These are phyloP conservation scores for Drosophila albomicans DNA, from an alignment of 1,140 invertebrate genomes.

Conservation along the genomic window DNA sequence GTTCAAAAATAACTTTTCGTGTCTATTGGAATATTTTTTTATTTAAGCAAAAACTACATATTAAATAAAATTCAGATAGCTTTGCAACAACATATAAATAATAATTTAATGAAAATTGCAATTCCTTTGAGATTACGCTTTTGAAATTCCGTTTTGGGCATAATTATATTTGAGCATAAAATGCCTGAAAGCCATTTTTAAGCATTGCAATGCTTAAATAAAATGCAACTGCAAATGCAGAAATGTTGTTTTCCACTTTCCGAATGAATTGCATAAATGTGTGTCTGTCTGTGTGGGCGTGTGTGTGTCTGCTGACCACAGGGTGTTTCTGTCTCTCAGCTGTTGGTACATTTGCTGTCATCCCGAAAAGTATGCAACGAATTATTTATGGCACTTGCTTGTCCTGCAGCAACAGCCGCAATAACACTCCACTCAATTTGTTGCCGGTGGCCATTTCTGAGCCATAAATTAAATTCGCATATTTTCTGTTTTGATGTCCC, in stretches of 20 bases:
- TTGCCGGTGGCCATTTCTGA: slow-evolving; percentile 26
- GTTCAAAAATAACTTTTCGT: no score
- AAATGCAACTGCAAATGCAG: neutral
- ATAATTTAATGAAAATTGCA: neutral
- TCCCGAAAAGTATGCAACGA: slow-evolving; percentile 33
- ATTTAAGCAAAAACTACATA: neutral
- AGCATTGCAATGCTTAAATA: neutral
- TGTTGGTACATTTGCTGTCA: slow-evolving; percentile 8
- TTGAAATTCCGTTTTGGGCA: neutral
- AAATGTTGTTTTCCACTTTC: slow-evolving; percentile 2
- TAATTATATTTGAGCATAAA: neutral
- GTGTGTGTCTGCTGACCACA: slow-evolving; percentile 13
- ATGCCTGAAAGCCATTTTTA: neutral
- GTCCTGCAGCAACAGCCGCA: slow-evolving; percentile 2
- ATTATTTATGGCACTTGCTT: slow-evolving; percentile 34
- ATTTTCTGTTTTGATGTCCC: slow-evolving; percentile 18
- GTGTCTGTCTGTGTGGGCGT: neutral
- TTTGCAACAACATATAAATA: neutral
- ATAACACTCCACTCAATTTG: slow-evolving; percentile 26
- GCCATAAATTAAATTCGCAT: slow-evolving; percentile 42
- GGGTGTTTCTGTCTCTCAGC: slow-evolving; percentile 6
- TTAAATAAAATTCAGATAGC: neutral
- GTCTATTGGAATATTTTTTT: neutral
- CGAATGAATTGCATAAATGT: neutral
- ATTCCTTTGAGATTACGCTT: neutral